phyloP scores from a whole-genome alignment of 2,797 vertebrate species.

The Cottoperca gobio region DNA sequence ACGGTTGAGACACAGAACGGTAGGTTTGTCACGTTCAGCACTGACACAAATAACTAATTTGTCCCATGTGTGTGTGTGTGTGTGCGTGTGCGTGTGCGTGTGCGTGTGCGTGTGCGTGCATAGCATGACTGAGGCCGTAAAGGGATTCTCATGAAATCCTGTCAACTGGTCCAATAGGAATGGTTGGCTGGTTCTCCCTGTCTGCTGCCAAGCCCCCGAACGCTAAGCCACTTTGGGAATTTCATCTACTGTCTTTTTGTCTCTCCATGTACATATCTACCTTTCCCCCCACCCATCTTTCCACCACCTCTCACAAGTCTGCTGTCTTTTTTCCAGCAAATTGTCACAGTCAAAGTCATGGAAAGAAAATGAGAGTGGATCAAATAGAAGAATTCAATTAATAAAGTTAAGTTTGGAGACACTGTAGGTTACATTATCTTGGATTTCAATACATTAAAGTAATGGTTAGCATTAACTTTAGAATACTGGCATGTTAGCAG shows the following conservation, averaged over 20 bases:
- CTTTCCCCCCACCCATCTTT: not conserved
- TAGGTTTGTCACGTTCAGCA: not conserved
- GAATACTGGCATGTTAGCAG: no score
- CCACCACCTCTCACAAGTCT: slow-evolving; percentile 20
- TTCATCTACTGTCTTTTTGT: slow-evolving; percentile 16
- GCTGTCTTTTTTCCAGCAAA: slow-evolving; percentile 39
- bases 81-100: not conserved
- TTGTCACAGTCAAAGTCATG: slow-evolving; percentile 12
- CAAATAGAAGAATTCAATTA: not conserved
- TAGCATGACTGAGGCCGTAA: slow-evolving; percentile 23
- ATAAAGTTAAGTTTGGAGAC: not conserved
- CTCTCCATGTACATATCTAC: not conserved
- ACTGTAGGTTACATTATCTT: not conserved
- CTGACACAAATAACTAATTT: not conserved
- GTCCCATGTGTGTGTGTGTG: not conserved
- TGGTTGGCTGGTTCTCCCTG: slow-evolving; percentile 50
- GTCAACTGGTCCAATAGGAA: slow-evolving; percentile 47
- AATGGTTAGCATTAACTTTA: not conserved
- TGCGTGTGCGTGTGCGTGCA: slow-evolving; percentile 3
- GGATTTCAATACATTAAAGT: not conserved
- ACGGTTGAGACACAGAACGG: not conserved
- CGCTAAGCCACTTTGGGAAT: slow-evolving; percentile 62
- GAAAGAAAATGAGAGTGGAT: not conserved
- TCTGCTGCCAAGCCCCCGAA: slow-evolving; percentile 34
- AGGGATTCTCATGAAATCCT: slow-evolving; percentile 52